Evolutionary conservation across 2,113 vertebrate genomes (phyloP).

Genomic region (Nannospalax galili): DNA sequence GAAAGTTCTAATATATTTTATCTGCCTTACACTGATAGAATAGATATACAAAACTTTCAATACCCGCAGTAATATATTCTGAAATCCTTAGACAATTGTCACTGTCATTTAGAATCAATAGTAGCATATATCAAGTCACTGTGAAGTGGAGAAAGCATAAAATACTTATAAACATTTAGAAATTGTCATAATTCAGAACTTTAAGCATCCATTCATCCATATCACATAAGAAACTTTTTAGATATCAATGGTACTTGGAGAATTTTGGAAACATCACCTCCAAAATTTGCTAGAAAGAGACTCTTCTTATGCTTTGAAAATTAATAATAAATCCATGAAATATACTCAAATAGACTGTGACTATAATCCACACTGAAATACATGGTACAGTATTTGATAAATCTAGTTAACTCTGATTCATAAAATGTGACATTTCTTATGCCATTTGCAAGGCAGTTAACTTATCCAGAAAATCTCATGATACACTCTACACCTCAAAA

Average conservation of each 20-base stretch:
- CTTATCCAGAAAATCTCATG: slow-evolving; percentile 63
- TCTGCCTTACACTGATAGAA: not conserved
- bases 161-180: slow-evolving; percentile 4
- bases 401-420: slow-evolving; percentile 74
- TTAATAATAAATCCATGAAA: not conserved
- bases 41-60: not conserved
- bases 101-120: not conserved
- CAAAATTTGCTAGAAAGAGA: slow-evolving; percentile 22
- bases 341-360: not conserved
- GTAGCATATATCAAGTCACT: not conserved
- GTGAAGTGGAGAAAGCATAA: not conserved
- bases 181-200: not conserved
- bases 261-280: not conserved
- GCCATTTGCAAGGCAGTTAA: slow-evolving; percentile 71
- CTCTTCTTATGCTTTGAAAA: slow-evolving; percentile 43
- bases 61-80: not conserved
- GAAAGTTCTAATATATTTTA: not conserved
- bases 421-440: slow-evolving; percentile 75
- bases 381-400: slow-evolving; percentile 57
- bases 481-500: slow-evolving; percentile 63
- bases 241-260: not conserved
- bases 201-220: not conserved
- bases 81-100: not conserved
- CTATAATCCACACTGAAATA: slow-evolving; percentile 58
- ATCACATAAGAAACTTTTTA: not conserved